These are phyloP conservation scores for Caradrina clavipalpis DNA, from an alignment of 2,888 invertebrate species.

Conservation along the genomic window DNA sequence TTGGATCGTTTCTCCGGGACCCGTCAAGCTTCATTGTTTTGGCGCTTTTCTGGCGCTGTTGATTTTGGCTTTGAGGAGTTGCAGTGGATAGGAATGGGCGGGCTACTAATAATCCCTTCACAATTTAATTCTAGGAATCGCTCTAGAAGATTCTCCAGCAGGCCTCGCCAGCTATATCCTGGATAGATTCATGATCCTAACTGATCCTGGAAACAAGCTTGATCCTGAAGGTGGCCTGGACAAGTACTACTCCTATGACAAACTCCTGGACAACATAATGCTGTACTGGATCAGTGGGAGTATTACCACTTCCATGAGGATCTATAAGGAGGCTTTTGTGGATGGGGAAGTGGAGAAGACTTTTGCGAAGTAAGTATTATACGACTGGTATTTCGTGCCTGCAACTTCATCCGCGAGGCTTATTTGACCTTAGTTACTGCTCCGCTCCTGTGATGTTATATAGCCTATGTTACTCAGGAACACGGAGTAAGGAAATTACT, in stretches of 20 bases:
- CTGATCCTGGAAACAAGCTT: slow-evolving; percentile 88
- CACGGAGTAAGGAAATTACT: no score
- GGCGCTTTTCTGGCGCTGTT: no score
- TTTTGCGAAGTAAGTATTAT: slow-evolving; percentile 80
- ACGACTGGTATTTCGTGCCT: no score
- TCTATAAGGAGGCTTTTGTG: slow-evolving; percentile 92
- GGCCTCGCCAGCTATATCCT: slow-evolving; percentile 97
- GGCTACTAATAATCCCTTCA: neutral
- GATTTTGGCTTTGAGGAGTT: no score
- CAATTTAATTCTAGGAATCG: slow-evolving; percentile 90
- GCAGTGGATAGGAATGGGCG: no score
- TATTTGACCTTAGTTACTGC: no score
- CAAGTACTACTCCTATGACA: slow-evolving; percentile 74
- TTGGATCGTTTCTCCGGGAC: no score
- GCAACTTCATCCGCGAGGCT: no score
- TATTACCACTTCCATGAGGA: slow-evolving; percentile 86
- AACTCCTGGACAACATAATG: slow-evolving; percentile 89
- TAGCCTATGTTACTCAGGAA: no score
- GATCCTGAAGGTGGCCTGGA: slow-evolving; percentile 92
- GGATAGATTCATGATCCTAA: slow-evolving; percentile 95
- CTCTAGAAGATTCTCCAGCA: slow-evolving; percentile 94
- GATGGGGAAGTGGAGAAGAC: slow-evolving; percentile 72
- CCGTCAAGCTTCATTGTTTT: no score
- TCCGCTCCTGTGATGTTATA: no score
- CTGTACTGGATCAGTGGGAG: slow-evolving; percentile 89